Percentiles rank a stretch among this genome's conserved stretches.
Evolutionary conservation across 2,113 vertebrate species (phyloP).

Genomic region (Varanus salvator): DNA sequence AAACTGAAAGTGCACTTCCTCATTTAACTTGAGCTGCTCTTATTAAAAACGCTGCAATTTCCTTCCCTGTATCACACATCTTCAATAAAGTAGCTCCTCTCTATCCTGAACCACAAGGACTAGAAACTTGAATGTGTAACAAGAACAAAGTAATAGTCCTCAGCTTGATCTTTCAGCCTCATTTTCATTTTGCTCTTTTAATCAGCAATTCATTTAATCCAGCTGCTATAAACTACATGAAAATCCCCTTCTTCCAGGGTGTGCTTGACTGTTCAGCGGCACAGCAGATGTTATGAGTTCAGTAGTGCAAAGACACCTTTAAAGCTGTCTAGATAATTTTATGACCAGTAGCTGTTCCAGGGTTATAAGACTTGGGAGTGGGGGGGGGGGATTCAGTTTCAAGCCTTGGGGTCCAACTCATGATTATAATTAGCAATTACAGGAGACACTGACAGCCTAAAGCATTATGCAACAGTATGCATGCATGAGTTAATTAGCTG

Average conservation of each 20-base stretch:
- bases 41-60: not conserved
- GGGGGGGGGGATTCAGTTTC: not conserved
- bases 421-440: constrained; percentile 12
- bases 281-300: constrained; percentile 25
- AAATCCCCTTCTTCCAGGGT: not conserved
- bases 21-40: not conserved
- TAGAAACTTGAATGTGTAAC: not conserved
- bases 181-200: not conserved
- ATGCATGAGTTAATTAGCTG: constrained; percentile 4
- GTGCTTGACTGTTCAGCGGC: not conserved
- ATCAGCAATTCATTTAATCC: constrained; percentile 12
- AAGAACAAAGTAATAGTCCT: not conserved
- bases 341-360: not conserved
- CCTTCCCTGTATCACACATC: not conserved
- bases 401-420: constrained; percentile 4
- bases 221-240: not conserved
- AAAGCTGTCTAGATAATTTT: constrained; percentile 34
- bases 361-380: not conserved
- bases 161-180: not conserved
- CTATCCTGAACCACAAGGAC: not conserved
- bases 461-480: not conserved
- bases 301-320: constrained; percentile 30
- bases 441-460: not conserved
- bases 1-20: not conserved
- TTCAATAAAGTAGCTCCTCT: not conserved